Evolutionary conservation across 37 sponge, comb jelly and placozoan species (phyloP).

Genomic region (Axinella damicornis): DNA sequence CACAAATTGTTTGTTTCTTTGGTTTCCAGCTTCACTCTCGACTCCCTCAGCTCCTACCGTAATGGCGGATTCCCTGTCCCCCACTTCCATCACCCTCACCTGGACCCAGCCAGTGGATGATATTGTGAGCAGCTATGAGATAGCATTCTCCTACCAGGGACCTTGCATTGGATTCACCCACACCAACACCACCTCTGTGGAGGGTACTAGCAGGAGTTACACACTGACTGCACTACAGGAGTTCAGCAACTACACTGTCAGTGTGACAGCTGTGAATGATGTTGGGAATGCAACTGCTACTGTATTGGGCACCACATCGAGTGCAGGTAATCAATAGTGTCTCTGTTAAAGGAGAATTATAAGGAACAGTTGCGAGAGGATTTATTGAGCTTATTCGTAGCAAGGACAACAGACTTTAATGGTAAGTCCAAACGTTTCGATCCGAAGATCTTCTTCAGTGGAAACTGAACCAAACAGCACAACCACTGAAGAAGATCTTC

Average conservation of each 20-base stretch:
- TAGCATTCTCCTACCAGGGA: conserved; percentile 27
- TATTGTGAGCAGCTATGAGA: conserved; percentile 38
- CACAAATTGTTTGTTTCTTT: not conserved
- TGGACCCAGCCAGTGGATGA: conserved; percentile 30
- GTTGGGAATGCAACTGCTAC: no score
- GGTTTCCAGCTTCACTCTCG: not conserved
- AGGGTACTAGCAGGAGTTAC: conserved; percentile 16
- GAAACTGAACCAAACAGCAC: no score
- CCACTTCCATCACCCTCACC: conserved; percentile 47
- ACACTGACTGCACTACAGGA: conserved; percentile 42
- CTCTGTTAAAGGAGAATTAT: no score
- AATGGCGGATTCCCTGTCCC: not conserved
- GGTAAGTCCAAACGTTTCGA: no score
- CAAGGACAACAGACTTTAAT: no score
- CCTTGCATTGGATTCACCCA: not conserved
- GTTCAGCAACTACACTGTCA: conserved; percentile 40
- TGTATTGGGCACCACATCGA: no score
- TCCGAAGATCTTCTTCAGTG: no score
- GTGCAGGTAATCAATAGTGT: no score
- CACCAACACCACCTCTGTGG: no score
- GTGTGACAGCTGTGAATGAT: conserved; percentile 34
- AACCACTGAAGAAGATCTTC: no score
- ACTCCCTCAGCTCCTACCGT: conserved; percentile 14
- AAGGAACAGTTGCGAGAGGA: no score
- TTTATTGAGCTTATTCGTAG: no score